phyloP scores from a whole-genome alignment of 2,888 invertebrate species.

The Trachelus troglodyta region DNA sequence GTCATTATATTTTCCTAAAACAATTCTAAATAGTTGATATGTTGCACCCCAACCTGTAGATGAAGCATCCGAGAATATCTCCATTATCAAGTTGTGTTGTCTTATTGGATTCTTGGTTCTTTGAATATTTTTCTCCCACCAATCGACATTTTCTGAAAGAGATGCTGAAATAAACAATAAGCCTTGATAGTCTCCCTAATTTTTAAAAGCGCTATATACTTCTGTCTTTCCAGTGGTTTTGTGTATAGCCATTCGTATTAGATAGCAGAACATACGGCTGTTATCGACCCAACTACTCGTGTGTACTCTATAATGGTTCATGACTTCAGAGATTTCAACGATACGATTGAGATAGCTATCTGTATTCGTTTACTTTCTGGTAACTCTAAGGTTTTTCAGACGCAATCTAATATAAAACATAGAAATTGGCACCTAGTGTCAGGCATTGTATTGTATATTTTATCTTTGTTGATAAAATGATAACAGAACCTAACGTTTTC shows the following conservation, averaged over 20 bases:
- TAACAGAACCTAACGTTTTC: neutral
- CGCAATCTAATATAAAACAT: neutral
- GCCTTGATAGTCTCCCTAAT: constrained; percentile 19
- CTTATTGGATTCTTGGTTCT: constrained; percentile 17
- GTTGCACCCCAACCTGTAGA: neutral
- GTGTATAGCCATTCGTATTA: constrained; percentile 23
- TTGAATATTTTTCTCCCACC: constrained; percentile 20
- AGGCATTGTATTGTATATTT: constrained; percentile 1
- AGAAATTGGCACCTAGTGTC: neutral
- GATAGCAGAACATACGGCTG: constrained; percentile 14
- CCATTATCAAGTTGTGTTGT: constrained; percentile 10
- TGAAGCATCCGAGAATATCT: constrained; percentile 11
- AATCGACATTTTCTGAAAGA: constrained; percentile 19
- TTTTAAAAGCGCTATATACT: constrained; percentile 13
- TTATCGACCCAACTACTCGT: constrained; percentile 27
- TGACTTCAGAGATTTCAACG: neutral
- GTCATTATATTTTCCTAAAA: too few species aligned
- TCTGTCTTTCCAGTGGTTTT: constrained; percentile 19
- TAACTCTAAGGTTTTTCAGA: neutral
- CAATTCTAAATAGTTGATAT: constrained; percentile 10
- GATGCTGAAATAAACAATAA: constrained; percentile 12
- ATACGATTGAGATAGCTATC: neutral
- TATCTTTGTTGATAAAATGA: constrained; percentile 2
- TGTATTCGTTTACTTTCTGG: neutral
- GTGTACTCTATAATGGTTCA: constrained; percentile 19